Evolutionary conservation across 2,888 invertebrate species (phyloP).

Genomic region (Melanotus villosus): DNA sequence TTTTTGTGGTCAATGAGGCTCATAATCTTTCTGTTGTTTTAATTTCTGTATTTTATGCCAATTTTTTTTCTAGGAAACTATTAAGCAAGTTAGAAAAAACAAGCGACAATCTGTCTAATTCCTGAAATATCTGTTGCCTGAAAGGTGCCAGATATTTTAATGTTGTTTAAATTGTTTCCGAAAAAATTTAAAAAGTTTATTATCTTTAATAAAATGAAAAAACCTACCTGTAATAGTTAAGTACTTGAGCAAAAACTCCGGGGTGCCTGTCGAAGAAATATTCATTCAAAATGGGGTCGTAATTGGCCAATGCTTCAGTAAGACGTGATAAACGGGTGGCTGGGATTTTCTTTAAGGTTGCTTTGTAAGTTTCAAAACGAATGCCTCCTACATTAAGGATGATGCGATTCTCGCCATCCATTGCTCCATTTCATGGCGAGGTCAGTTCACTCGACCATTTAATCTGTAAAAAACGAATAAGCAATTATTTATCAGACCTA

Average conservation of each 20-base stretch:
- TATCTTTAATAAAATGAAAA: no score
- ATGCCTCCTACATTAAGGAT: slow-evolving; percentile 96
- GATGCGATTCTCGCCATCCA: slow-evolving; percentile 95
- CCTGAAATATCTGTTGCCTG: no score
- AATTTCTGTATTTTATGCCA: no score
- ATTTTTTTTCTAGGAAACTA: no score
- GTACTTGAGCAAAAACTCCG: slow-evolving; percentile 90
- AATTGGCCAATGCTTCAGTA: slow-evolving; percentile 89
- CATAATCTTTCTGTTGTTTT: no score
- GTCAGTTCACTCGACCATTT: slow-evolving; percentile 40
- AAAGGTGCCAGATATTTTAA: no score
- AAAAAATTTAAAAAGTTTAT: no score
- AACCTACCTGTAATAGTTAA: slow-evolving; percentile 85
- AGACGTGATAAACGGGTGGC: slow-evolving; percentile 87
- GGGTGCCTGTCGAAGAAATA: slow-evolving; percentile 91
- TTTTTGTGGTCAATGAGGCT: no score
- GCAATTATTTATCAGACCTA: no score
- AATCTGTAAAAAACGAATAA: slow-evolving; percentile 40
- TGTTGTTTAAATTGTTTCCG: no score
- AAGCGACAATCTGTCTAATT: no score
- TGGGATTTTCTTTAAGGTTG: slow-evolving; percentile 90
- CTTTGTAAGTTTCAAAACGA: slow-evolving; percentile 82
- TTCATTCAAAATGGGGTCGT: slow-evolving; percentile 90
- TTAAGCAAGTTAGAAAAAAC: no score
- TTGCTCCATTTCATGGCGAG: slow-evolving; percentile 63